Evolutionary conservation across 1,140 invertebrate species (phyloP), one percentile per base, ranked within the genome.

Genomic region (Penaeus chinensis): DNA sequence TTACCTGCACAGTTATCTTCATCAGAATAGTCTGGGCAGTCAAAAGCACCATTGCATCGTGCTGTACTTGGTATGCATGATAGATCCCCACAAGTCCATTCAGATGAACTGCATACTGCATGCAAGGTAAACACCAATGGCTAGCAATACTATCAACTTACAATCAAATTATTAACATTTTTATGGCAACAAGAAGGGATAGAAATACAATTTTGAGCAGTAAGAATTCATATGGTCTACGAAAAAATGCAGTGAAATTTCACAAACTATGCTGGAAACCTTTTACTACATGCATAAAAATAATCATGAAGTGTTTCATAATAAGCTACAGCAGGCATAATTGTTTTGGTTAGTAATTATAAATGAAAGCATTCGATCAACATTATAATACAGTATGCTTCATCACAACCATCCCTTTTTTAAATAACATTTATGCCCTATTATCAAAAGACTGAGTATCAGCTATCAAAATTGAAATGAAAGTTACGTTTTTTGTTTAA

Each of bases 41-140:
- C 98, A 82, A 93, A 94, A 90, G 96, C 94, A 61, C 94, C 93
- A 92, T 99, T 98, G 92, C 98, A 99, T 90, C 98, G 97, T 93
- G 96, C 99, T 89, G 95, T 95, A 91, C 95, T 96, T 0, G 97
- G 98, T 89, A 99, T 96, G 91, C 98, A 99, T 92, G 98, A 94
- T 74, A 97, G 96, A 92, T 97, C 98, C 60, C 94, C 94, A 91
- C 98, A 99, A 87, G 95, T 93, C 92, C 96, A 99, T 92, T 99
- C 97, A 88, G 95, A 94, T 69, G 95, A 93, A 22, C 93, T 93
- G 91, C 98, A 99, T 2, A 94, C 92, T 91, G 92, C 37, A 54
- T 13, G n/a, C 42, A 22, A 82, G 18, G 22, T 27, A 54, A 62
- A 71, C 87, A 84, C 62, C 93, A 1, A 95, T 94, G 13, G 95